Conservation (phyloP, 2,113 vertebrate genomes). For the Psettodes erumei region DNA sequence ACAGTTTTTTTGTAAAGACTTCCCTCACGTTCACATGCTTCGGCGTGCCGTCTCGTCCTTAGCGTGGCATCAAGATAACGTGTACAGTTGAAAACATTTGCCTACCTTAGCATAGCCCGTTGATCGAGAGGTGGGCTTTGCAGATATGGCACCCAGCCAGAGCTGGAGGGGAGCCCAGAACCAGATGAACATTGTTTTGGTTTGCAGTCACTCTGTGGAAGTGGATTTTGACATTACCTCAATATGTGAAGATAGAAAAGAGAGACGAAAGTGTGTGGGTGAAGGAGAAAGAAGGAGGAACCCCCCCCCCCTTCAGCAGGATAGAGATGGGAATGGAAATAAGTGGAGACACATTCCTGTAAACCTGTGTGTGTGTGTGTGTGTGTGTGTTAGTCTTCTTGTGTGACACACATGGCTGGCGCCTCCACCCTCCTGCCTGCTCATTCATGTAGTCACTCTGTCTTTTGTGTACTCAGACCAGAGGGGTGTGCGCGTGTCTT, state of each 20-base stretch:
- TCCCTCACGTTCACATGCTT: constrained; percentile 15
- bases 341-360: constrained; percentile 67
- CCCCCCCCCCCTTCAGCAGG: constrained; percentile 5
- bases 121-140: constrained; percentile 58
- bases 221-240: constrained; percentile 71
- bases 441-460: constrained; percentile 71
- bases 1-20: constrained; percentile 12
- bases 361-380: constrained; percentile 40
- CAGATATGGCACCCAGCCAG: constrained; percentile 56
- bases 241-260: constrained; percentile 51
- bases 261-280: constrained; percentile 9
- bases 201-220: constrained; percentile 70
- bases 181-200: constrained; percentile 77
- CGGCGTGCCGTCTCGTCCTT: neutral
- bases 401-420: constrained; percentile 43
- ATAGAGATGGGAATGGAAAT: constrained; percentile 69
- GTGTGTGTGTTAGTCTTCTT: constrained; percentile 40
- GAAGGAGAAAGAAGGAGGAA: constrained; percentile 35
- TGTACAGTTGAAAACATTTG: constrained; percentile 31
- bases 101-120: constrained; percentile 32
- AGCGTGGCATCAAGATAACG: neutral
- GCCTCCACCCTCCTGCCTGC: constrained; percentile 65
- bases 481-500: constrained; percentile 18
- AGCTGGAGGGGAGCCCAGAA: constrained; percentile 75
- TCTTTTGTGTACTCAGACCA: constrained; percentile 49